Conservation (phyloP, 30 jellyfish, hydroid and myxozoan species). For the Cassiopea xamachana region DNA sequence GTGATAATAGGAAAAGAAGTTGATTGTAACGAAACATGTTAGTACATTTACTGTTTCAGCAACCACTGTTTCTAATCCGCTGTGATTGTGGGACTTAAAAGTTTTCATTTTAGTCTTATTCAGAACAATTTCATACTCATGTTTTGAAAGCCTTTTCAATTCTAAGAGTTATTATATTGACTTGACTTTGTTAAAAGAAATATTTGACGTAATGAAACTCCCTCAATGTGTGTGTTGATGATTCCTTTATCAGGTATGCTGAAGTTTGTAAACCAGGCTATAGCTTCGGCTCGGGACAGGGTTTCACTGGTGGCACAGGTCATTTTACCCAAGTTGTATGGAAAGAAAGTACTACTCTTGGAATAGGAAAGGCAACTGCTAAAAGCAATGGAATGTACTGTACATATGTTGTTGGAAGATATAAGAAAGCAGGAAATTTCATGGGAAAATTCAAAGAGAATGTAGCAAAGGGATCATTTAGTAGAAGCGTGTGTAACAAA, state of each 20-base stretch:
- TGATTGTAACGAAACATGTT: too few relatives aligned
- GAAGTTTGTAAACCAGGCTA: conserved; percentile 91
- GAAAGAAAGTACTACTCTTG: conserved; percentile 55
- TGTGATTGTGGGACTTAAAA: too few relatives aligned
- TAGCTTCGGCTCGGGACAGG: conserved; percentile 53
- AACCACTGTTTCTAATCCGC: too few relatives aligned
- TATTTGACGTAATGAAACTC: conserved; percentile 37
- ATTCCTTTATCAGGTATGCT: conserved; percentile 64
- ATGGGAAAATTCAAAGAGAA: conserved; percentile 71
- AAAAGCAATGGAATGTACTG: conserved; percentile 70
- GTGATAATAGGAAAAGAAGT: too few relatives aligned
- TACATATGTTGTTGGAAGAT: conserved; percentile 90
- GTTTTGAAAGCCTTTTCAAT: too few relatives aligned
- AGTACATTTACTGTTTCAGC: too few relatives aligned
- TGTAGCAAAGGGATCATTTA: conserved; percentile 84
- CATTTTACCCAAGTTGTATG: conserved; percentile 88
- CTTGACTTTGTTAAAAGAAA: too few relatives aligned
- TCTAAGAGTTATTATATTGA: too few relatives aligned
- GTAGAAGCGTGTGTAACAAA: conserved; percentile 50
- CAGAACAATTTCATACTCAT: too few relatives aligned
- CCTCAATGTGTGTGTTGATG: not conserved
- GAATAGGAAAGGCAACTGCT: conserved; percentile 82
- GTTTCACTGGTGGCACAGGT: conserved; percentile 77
- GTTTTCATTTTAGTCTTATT: too few relatives aligned
- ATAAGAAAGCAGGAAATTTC: conserved; percentile 82